Conservation (phyloP, 2,797 vertebrate species). For the Leuciscus waleckii region DNA sequence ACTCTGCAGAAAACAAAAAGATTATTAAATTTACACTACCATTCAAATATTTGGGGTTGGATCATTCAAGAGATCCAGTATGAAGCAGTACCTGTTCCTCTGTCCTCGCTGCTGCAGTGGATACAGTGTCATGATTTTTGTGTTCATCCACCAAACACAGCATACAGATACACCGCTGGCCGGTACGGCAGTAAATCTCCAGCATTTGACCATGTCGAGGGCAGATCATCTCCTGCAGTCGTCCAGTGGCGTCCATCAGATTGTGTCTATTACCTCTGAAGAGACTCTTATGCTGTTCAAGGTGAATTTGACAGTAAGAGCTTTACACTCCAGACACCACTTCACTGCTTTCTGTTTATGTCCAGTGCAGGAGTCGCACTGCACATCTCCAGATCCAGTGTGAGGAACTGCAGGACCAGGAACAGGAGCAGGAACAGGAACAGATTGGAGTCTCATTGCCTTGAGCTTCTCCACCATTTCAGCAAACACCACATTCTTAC, state of each 20-base stretch:
- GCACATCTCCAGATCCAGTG: not conserved
- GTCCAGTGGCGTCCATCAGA: not conserved
- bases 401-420: too few species aligned
- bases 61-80: too few species aligned
- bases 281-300: not conserved
- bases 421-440: not conserved
- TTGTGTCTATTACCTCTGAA: not conserved
- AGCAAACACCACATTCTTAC: not conserved
- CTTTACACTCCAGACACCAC: not conserved
- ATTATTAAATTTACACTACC: too few species aligned
- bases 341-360: not conserved
- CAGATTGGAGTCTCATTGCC: not conserved
- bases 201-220: not conserved
- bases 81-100: not conserved
- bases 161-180: not conserved
- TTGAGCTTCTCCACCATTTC: not conserved
- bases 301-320: not conserved
- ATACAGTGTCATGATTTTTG: not conserved
- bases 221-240: not conserved
- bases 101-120: not conserved
- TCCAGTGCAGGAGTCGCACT: not conserved
- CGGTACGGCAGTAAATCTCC: not conserved
- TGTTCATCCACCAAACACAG: not conserved
- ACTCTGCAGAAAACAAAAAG: too few species aligned
- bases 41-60: too few species aligned